Percentiles rank a stretch among this genome's conserved stretches.
Evolutionary conservation across 2,797 vertebrate species (phyloP).

Genomic region (Rhinichthys osculus): DNA sequence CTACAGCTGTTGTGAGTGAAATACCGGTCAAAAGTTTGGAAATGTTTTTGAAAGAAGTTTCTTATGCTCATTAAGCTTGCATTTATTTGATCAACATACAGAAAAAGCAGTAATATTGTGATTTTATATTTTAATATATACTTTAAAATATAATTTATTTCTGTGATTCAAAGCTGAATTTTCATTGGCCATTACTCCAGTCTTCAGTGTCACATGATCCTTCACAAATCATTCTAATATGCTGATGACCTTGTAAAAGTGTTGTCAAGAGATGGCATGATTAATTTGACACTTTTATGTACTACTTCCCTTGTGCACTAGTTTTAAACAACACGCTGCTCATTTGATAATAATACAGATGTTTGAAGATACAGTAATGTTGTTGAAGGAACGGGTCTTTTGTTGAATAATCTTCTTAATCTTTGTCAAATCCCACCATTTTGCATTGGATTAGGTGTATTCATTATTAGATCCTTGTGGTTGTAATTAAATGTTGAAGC

Average conservation of each 20-base stretch:
- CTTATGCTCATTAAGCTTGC: no score
- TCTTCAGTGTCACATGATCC: no score
- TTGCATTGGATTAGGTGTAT: slow-evolving; percentile 75
- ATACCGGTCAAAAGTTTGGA: no score
- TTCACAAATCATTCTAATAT: no score
- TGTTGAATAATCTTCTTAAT: slow-evolving; percentile 78
- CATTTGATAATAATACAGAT: slow-evolving; percentile 26
- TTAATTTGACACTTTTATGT: neutral
- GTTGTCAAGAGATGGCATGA: neutral
- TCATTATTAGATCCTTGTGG: slow-evolving; percentile 73
- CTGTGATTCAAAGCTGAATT: no score
- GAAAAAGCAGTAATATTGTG: no score
- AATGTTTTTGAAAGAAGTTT: no score
- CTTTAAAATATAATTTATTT: no score
- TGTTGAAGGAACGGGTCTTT: slow-evolving; percentile 65
- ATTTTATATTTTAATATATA: no score
- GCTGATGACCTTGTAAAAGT: neutral
- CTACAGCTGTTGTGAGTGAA: no score
- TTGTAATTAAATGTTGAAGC: slow-evolving; percentile 80
- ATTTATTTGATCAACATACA: no score
- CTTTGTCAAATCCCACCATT: slow-evolving; percentile 75
- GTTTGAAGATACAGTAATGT: slow-evolving; percentile 36
- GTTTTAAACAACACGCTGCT: neutral
- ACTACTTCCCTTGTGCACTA: neutral
- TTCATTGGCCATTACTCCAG: no score